phyloP scores from a whole-genome alignment of 2,113 vertebrate species.

The Sterna hirundo region DNA sequence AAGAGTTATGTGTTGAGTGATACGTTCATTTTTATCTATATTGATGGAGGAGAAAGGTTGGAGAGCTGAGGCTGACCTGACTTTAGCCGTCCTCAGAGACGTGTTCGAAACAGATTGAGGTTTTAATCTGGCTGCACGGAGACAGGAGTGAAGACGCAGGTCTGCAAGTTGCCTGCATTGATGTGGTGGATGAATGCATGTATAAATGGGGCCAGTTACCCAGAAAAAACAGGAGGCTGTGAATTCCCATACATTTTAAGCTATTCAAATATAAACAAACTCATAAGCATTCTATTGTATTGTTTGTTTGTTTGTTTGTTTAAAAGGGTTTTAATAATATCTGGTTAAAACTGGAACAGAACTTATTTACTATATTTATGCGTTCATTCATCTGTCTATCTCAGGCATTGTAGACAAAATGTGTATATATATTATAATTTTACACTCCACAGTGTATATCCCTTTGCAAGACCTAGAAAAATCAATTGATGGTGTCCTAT shows the following conservation, averaged over 20 bases:
- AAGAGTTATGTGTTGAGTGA: not conserved
- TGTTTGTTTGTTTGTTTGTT: not conserved
- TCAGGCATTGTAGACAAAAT: not conserved
- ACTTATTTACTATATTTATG: not conserved
- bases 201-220: not conserved
- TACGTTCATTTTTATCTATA: not conserved
- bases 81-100: not conserved
- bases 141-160: not conserved
- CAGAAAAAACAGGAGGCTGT: not conserved
- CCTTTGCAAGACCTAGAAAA: not conserved
- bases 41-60: not conserved
- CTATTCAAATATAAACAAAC: not conserved
- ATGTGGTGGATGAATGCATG: fast-evolving
- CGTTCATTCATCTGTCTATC: not conserved
- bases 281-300: not conserved
- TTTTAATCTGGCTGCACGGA: not conserved
- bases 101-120: not conserved
- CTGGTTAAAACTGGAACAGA: not conserved
- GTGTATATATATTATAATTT: not conserved
- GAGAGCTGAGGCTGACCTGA: not conserved
- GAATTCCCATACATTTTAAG: not conserved
- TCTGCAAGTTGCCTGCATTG: not conserved
- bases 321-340: not conserved
- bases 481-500: not conserved
- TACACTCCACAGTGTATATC: not conserved